These are phyloP conservation scores for Anoplophora glabripennis DNA, from an alignment of 1,140 invertebrate genomes.

Conservation along the genomic window DNA sequence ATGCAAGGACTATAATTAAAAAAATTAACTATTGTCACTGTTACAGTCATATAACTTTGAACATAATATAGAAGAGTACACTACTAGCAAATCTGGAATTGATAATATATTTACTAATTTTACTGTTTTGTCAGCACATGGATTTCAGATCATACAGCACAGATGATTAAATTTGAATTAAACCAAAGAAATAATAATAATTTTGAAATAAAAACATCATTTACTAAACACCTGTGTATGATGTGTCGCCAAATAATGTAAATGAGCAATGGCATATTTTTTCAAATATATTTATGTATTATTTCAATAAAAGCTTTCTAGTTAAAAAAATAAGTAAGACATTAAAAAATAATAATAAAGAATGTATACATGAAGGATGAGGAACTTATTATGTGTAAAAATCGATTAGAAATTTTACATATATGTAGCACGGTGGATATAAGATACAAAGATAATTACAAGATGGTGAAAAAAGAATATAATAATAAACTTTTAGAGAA, in stretches of 20 bases:
- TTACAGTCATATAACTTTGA: neutral
- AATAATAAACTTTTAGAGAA: too few relatives aligned
- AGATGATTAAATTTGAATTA: too few relatives aligned
- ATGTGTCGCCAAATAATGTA: too few relatives aligned
- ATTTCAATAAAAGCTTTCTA: constrained; percentile 4
- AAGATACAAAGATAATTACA: too few relatives aligned
- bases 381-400: too few relatives aligned
- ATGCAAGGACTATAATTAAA: constrained; percentile 1
- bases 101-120: too few relatives aligned
- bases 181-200: neutral
- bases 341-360: neutral
- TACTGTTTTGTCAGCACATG: too few relatives aligned
- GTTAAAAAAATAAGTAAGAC: neutral
- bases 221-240: neutral
- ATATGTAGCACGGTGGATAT: neutral
- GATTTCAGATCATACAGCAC: too few relatives aligned
- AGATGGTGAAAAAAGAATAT: too few relatives aligned
- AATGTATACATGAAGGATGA: too few relatives aligned
- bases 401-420: neutral
- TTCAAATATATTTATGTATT: neutral
- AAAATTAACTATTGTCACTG: constrained; percentile 2
- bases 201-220: neutral
- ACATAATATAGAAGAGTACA: neutral
- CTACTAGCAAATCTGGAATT: neutral
- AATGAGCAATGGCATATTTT: constrained; percentile 11